These are phyloP conservation scores for Ricordea florida DNA, from an alignment of 92 coral and sea anemone genomes.

Conservation along the genomic window DNA sequence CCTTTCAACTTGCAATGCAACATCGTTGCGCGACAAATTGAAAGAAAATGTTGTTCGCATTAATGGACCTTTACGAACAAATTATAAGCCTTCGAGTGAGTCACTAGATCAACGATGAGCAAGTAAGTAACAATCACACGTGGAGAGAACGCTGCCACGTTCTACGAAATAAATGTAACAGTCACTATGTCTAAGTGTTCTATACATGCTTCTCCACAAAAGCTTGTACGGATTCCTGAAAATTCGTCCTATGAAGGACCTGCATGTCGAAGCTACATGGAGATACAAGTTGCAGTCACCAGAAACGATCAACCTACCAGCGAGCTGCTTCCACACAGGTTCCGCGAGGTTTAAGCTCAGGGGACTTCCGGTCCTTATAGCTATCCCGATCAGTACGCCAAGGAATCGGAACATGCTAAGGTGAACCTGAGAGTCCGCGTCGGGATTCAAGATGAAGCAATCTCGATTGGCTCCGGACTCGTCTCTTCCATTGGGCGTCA, in stretches of 20 bases:
- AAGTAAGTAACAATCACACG: too few species aligned
- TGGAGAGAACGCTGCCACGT: too few species aligned
- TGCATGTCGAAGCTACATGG: background rate
- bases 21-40: too few species aligned
- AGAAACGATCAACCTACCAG: slow-evolving; percentile 70
- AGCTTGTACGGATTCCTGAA: background rate
- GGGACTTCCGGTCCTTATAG: slow-evolving; percentile 98
- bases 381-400: slow-evolving; percentile 90
- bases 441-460: slow-evolving; percentile 97
- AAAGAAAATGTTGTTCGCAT: too few species aligned
- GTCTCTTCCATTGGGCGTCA: slow-evolving; percentile 97
- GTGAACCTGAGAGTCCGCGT: slow-evolving; percentile 70
- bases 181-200: too few species aligned
- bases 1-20: too few species aligned
- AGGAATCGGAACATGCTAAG: slow-evolving; percentile 91
- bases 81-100: too few species aligned
- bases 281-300: background rate
- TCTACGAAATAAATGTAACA: too few species aligned
- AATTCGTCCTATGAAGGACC: too few species aligned
- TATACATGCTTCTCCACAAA: too few species aligned
- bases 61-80: too few species aligned
- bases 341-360: slow-evolving; percentile 95
- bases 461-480: slow-evolving; percentile 99
- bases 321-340: slow-evolving; percentile 98
- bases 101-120: too few species aligned